Evolutionary conservation across 1,140 invertebrate species (phyloP), one percentile per base, ranked within the genome.

Genomic region (Euura lappo): DNA sequence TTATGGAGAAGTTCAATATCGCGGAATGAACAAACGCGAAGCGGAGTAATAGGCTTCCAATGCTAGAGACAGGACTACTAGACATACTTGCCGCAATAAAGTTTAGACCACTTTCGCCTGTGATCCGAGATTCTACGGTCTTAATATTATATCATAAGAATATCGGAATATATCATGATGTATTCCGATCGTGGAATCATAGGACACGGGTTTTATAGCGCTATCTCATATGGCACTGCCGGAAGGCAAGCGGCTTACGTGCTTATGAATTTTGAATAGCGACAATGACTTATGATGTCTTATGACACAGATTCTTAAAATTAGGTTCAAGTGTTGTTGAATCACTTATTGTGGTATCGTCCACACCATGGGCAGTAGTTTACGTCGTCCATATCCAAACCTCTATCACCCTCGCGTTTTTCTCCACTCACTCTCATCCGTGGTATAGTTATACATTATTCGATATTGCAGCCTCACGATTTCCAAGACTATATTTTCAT

Each of bases 381-480:
- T n/a, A n/a, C 51, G 6, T 74, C 68, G 74, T 76, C 75, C 76
- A 78, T 75, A 75, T 76, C 74, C 74, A 71, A 74, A 47, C 72
- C 74, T 64, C 47, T 10, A 13, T 72, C 65, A 69, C 65, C 42
- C 72, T 47, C 60, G n/a, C n/a, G 28, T 28, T 67, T 44, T 3
- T 51, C 43, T 73, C 76, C 68, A 71, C 71, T 65, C 77, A 74
- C 74, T 70, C 74, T 68, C 69, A 65, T 73, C 71, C 65, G 69
- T 77, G 77, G 82, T 84, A 83, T 82, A 84, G 80, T 84, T 83
- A 80, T 85, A 82, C 77, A 81, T 81, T 83, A 85, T 83, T 85
- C 80, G 81, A 82, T 84, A 82, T 82, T 81, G 78, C 80, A 75
- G 79, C 77, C 81, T 84, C 81, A 81, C 80, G 81, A 82, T 77